phyloP scores from a whole-genome alignment of 2,113 vertebrate genomes.

The Ornithorhynchus anatinus region DNA sequence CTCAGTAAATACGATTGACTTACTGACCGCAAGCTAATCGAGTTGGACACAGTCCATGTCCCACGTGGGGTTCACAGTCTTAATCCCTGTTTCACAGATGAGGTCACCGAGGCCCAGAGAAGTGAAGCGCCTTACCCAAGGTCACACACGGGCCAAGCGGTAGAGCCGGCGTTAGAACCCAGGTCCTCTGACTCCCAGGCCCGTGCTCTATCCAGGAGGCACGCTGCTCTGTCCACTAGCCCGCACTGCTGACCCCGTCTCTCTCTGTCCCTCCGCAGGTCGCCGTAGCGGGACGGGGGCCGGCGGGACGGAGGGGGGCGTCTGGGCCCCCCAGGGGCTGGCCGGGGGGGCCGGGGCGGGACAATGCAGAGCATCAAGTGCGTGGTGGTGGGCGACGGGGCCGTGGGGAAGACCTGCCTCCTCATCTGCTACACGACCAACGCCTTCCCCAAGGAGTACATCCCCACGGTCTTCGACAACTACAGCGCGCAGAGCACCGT shows the following conservation, averaged over 20 bases:
- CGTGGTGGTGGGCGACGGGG: conserved; percentile 90
- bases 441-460: conserved; percentile 91
- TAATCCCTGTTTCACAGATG: no score
- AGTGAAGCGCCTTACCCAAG: no score
- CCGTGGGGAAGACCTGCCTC: conserved; percentile 91
- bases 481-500: conserved; percentile 90
- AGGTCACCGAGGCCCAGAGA: no score
- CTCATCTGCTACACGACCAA: conserved; percentile 94
- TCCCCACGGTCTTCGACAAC: conserved; percentile 94
- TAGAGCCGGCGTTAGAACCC: no score
- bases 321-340: conserved; percentile 38
- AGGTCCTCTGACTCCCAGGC: no score
- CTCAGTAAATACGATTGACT: no score
- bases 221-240: no score
- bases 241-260: background rate
- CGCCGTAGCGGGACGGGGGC: background rate
- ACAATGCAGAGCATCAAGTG: conserved; percentile 93
- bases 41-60: no score
- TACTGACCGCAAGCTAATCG: no score
- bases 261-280: conserved; percentile 5
- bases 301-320: background rate
- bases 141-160: no score
- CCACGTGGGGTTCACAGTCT: no score
- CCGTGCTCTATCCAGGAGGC: no score
- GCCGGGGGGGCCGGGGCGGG: background rate